A percentile compares a stretch with the other conserved stretches of the same genome.
phyloP scores from a whole-genome alignment of 1,140 invertebrate species.

The Drosophila nasuta region DNA sequence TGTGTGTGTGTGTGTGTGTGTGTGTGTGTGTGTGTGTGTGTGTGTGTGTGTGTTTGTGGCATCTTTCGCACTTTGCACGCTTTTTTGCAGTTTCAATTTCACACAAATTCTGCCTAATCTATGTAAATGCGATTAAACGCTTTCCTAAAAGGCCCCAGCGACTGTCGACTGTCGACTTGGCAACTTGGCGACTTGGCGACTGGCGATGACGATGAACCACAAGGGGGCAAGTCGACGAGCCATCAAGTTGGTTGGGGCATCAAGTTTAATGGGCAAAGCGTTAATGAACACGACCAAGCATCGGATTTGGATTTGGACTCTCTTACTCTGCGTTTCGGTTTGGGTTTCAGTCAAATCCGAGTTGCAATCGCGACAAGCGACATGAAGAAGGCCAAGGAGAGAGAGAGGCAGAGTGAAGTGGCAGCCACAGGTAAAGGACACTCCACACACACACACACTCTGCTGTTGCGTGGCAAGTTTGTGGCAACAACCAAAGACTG shows the following conservation, averaged over 20 bases:
- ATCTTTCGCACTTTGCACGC: constrained; percentile 76
- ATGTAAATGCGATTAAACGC: constrained; percentile 82
- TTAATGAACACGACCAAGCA: constrained; percentile 75
- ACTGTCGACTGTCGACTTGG: not conserved
- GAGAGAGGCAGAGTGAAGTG: not conserved
- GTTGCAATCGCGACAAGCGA: constrained; percentile 19
- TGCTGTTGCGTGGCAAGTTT: constrained; percentile 6
- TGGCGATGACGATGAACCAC: not conserved
- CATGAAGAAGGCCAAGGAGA: not conserved
- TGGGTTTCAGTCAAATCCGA: constrained; percentile 19
- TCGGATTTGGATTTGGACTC: constrained; percentile 26
- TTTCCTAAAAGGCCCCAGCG: constrained; percentile 65
- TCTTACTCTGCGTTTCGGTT: constrained; percentile 4
- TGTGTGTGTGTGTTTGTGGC: constrained; percentile 28
- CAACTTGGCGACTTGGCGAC: not conserved
- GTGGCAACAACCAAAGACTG: constrained; percentile 20
- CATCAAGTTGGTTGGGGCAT: constrained; percentile 48
- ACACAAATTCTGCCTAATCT: constrained; percentile 83
- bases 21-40: constrained; percentile 1
- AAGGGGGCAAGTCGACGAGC: constrained; percentile 41
- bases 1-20: constrained; percentile 21
- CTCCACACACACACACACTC: not conserved
- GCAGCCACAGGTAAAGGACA: constrained; percentile 30
- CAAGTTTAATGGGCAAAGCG: constrained; percentile 78
- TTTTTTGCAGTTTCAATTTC: constrained; percentile 78